Conservation (phyloP, 2,797 vertebrate genomes). For the Heterohyrax brucei region DNA sequence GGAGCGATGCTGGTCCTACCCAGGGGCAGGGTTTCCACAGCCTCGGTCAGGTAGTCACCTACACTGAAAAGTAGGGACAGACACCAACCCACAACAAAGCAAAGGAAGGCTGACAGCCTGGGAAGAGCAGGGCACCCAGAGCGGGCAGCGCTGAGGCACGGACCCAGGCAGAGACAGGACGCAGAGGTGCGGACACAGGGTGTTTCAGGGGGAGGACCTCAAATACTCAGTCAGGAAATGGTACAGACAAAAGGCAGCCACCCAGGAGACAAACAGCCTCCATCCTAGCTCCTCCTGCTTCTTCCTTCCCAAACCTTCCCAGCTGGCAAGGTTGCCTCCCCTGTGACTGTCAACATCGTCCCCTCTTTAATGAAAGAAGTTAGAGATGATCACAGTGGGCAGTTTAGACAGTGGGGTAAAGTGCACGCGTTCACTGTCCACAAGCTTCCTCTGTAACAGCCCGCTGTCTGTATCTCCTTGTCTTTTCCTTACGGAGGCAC, state of each 20-base stretch:
- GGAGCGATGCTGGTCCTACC: neutral
- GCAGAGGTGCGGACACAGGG: no score
- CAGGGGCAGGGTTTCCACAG: neutral
- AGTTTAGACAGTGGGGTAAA: neutral
- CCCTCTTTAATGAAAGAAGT: neutral
- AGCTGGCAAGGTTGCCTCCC: neutral
- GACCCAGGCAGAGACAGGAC: no score
- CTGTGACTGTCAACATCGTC: neutral
- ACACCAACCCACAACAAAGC: neutral
- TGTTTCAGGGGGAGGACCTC: neutral
- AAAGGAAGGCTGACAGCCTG: neutral
- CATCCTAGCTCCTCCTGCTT: neutral
- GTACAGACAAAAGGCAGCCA: neutral
- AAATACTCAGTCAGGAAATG: neutral
- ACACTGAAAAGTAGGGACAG: neutral
- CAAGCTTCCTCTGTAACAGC: neutral
- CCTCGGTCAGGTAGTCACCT: neutral
- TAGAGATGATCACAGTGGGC: neutral
- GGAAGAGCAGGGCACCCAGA: neutral
- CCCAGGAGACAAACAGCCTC: neutral
- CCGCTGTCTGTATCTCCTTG: neutral
- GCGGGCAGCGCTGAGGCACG: no score
- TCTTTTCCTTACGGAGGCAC: neutral
- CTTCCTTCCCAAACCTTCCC: conserved; percentile 1
- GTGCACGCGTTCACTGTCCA: neutral